Base-by-base conservation (phyloP, 1,140 invertebrate genomes). In the Chironomus tepperi region DNA sequence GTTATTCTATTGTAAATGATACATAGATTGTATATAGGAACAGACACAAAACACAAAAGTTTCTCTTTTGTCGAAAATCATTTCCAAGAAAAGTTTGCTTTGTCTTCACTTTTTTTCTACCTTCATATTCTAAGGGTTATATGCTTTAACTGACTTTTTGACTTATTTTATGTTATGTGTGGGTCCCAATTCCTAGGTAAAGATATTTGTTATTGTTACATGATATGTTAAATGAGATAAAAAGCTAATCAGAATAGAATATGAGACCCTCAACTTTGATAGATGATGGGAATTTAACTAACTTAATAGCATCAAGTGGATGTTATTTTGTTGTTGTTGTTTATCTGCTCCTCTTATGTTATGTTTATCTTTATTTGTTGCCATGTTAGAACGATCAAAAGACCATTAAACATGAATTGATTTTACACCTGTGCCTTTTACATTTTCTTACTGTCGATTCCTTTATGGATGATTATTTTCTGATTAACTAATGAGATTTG, bases 401-500 rank as follows among this genome's bases (percentile, higher is more conserved):
- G n/a, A 15, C 10, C 47, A 57, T 57, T 57, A 57, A 57, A 57
- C 47, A 57, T 57, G 47, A 57, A 57, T 57, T 57, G 47, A 12
- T 57, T 57, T 57, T 57, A 57, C 47, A 57, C 47, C 47, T 57
- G 47, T 57, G 47, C 5, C 8, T 57, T 15, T 12, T 57, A n/a
- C 47, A 15, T 15, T 47, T 15, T 47, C 43, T 47, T 47, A 10
- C n/a, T n/a, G n/a, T n/a, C 15, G 8, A 9, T 47, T 47, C 7
- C 43, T n/a, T 57, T n/a, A n/a, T 57, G 12, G 47, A 3, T n/a
- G 12, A 57, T n/a, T n/a, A 57, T n/a, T 57, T n/a, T 57, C n/a
- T 57, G n/a, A 57, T 57, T 57, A n/a, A n/a, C n/a, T 57, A 57
- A 70, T 18, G 16, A 70, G 16, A 70, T 70, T 70, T 70, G 65